These are phyloP conservation scores for Cydia amplana DNA, from an alignment of 1,140 invertebrate species.

Conservation along the genomic window DNA sequence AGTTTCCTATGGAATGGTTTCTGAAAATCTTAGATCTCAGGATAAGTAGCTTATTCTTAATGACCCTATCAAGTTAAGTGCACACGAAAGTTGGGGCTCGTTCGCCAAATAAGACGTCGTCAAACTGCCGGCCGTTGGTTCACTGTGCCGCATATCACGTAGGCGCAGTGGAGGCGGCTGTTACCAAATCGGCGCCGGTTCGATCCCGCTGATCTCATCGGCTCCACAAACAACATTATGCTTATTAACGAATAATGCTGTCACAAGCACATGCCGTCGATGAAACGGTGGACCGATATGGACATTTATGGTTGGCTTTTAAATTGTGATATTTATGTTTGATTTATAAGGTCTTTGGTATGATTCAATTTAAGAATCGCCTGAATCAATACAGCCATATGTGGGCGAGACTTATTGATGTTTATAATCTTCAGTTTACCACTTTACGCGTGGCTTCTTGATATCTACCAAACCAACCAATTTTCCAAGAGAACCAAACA, in stretches of 20 bases:
- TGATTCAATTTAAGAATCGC: not conserved
- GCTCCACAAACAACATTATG: constrained; percentile 7
- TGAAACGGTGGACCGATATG: constrained; percentile 5
- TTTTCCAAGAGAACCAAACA: too few species aligned
- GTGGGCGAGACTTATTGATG: not conserved
- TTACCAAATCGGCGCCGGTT: constrained; percentile 36
- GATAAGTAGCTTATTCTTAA: too few species aligned
- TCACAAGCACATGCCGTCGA: not conserved
- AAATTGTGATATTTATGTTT: not conserved
- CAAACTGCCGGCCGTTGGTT: not conserved
- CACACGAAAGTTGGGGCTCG: not conserved
- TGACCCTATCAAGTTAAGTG: not conserved
- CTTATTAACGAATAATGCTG: not conserved
- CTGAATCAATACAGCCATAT: not conserved
- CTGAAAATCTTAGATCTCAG: too few species aligned
- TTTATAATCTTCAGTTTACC: too few species aligned
- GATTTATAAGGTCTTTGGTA: not conserved
- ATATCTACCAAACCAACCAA: too few species aligned
- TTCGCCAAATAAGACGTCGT: not conserved
- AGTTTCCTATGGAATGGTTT: too few species aligned
- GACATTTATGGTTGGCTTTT: constrained; percentile 5
- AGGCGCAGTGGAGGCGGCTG: constrained; percentile 30
- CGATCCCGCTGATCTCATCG: constrained; percentile 36
- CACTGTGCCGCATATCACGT: constrained; percentile 7
- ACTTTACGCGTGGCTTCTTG: too few species aligned